These are phyloP conservation scores for Palaemon carinicauda DNA, from an alignment of 1,140 invertebrate species.

Conservation along the genomic window DNA sequence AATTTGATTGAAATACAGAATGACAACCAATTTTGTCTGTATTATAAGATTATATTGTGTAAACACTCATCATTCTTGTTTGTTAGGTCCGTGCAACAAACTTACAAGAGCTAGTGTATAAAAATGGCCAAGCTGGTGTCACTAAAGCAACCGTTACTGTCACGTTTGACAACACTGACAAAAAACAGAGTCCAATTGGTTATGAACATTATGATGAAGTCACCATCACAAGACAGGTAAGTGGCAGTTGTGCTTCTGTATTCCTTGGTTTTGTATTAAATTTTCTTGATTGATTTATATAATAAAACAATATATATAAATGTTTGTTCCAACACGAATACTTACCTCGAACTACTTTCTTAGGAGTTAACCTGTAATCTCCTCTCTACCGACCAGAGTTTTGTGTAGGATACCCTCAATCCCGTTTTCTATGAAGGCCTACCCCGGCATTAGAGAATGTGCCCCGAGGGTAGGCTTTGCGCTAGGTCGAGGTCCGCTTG, in stretches of 20 bases:
- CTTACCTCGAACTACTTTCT: too few species aligned
- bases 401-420: too few species aligned
- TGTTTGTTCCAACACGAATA: too few species aligned
- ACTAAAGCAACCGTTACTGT: conserved; percentile 96
- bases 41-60: background rate
- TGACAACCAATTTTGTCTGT: too few species aligned
- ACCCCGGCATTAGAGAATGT: too few species aligned
- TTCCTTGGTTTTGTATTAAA: background rate
- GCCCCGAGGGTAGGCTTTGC: too few species aligned
- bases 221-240: conserved; percentile 87
- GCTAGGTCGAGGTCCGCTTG: too few species aligned
- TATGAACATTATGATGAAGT: conserved; percentile 95
- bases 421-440: too few species aligned
- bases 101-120: conserved; percentile 95
- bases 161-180: conserved; percentile 92
- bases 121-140: conserved; percentile 95
- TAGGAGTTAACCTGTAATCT: too few species aligned
- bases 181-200: conserved; percentile 84
- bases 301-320: too few species aligned
- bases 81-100: conserved; percentile 85
- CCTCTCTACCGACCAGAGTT: too few species aligned
- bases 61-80: conserved; percentile 49
- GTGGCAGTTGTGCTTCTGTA: background rate
- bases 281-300: background rate
- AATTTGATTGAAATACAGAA: too few species aligned